Conservation (phyloP, 2,113 vertebrate genomes). For the Beaufortia kweichowensis region DNA sequence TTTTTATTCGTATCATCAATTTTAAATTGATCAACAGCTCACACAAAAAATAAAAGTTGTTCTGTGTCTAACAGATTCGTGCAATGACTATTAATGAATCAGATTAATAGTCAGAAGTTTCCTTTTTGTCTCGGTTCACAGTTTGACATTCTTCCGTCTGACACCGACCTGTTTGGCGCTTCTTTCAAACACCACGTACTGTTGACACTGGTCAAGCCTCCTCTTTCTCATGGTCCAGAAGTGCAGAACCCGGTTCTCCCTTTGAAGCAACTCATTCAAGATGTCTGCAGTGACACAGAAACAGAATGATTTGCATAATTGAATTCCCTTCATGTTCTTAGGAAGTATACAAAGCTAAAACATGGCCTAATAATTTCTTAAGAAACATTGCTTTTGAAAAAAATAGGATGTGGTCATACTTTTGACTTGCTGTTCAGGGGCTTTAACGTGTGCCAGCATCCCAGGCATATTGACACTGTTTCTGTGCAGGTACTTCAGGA, state of each 20-base stretch:
- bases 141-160: too few relatives aligned
- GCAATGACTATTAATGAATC: too few relatives aligned
- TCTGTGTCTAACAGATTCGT: too few relatives aligned
- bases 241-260: slow-evolving; percentile 95
- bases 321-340: too few relatives aligned
- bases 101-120: too few relatives aligned
- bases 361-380: too few relatives aligned
- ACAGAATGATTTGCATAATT: slow-evolving; percentile 17
- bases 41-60: too few relatives aligned
- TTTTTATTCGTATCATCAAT: too few relatives aligned
- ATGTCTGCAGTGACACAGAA: slow-evolving; percentile 79
- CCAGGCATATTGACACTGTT: slow-evolving; percentile 98
- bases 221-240: slow-evolving; percentile 98
- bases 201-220: slow-evolving; percentile 95
- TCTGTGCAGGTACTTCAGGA: slow-evolving; percentile 97
- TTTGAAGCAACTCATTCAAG: slow-evolving; percentile 94
- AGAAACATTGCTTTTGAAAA: background rate
- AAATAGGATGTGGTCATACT: slow-evolving; percentile 74
- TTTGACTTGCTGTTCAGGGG: slow-evolving; percentile 97
- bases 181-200: slow-evolving; percentile 97
- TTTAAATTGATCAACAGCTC: too few relatives aligned
- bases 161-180: slow-evolving; percentile 93
- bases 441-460: slow-evolving; percentile 96
- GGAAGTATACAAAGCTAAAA: too few relatives aligned
- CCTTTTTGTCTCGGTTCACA: too few relatives aligned